A percentile compares a stretch with the other conserved stretches of the same genome.
Evolutionary conservation across 1,140 invertebrate genomes (phyloP).

Genomic region (Chrysopa pallens): DNA sequence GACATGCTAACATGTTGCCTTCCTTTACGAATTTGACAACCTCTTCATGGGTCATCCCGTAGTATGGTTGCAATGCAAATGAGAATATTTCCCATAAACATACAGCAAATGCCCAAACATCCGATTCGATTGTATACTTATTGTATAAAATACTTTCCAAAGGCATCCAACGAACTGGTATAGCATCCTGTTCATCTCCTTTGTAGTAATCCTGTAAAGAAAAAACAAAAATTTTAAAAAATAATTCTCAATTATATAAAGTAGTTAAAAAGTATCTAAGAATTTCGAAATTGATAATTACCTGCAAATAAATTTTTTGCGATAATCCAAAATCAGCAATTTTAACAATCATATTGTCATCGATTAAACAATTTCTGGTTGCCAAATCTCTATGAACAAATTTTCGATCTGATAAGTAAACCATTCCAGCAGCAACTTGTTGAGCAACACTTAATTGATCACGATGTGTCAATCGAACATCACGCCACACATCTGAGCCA

Average conservation of each 20-base stretch:
- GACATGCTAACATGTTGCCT: conserved; percentile 68
- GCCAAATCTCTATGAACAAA: conserved; percentile 93
- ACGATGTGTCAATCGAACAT: conserved; percentile 41
- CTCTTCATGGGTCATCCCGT: conserved; percentile 88
- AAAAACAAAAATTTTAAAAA: conserved; percentile 4
- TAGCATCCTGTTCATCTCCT: conserved; percentile 83
- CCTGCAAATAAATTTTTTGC: conserved; percentile 72
- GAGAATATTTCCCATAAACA: conserved; percentile 91
- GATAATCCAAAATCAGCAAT: conserved; percentile 92
- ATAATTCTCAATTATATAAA: too few species aligned
- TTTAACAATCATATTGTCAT: conserved; percentile 86
- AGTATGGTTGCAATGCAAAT: conserved; percentile 84
- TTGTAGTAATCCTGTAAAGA: conserved; percentile 63
- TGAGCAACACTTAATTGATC: conserved; percentile 66
- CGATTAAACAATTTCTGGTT: conserved; percentile 88
- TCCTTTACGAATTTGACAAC: conserved; percentile 86
- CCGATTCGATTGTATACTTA: conserved; percentile 82
- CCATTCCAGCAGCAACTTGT: conserved; percentile 86
- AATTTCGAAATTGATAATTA: conserved; percentile 2
- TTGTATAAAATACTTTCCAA: conserved; percentile 85
- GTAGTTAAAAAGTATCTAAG: too few species aligned
- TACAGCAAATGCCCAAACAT: conserved; percentile 88
- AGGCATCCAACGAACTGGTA: conserved; percentile 92
- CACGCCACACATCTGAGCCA: conserved; percentile 9
- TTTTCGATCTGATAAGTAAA: conserved; percentile 84